Base-by-base conservation (phyloP, 1,140 invertebrate species). In the Bombus cullumanus region DNA sequence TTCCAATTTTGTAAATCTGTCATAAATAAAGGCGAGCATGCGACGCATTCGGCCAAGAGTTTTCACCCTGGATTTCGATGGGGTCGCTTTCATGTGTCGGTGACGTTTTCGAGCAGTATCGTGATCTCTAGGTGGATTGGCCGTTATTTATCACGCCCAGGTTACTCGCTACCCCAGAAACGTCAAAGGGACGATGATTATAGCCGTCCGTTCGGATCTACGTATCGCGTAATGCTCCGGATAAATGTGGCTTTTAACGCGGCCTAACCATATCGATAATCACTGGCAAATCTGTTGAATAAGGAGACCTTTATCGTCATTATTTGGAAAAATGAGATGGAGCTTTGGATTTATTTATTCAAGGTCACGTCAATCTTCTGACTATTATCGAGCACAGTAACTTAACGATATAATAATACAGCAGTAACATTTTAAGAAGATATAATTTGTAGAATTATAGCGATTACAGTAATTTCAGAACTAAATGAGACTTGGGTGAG, bases 1-100 rank as follows among this genome's bases (percentile, higher is more conserved):
- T 85, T 85, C 83, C 83, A 85, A 85, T 85, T 85, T 81, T 85
- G 77, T 81, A 85, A 85, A 85, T 85, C 83, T 85, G 83, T 81
- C 83, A 85, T 85, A 85, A 85, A 85, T 85, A 85, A 85, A 73
- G 83, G 83, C 78, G 59, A 57, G 43, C 62, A 62, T 74, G 83
- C 41, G 69, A 57, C 69, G 59, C 59, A 39, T 74, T 72, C 59
- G 57, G 34, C 43, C 69, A 41, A 81, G 69, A 31, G 78, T 71
- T 68, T 81, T 81, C 59, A n/a, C 57, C 28, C 53, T 25, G 83
- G 69, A 66, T 64, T 85, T 59, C 34, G 78, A 64, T 73, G 43
- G 83, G 78, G 69, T 41, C 34, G 34, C 39, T 41, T 66, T 68
- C 71, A 85, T 59, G 83, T 74, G 83, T 69, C 59, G 78, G 10